These are phyloP conservation scores for Lateolabrax maculatus DNA, from an alignment of 2,797 vertebrate genomes.

Conservation along the genomic window DNA sequence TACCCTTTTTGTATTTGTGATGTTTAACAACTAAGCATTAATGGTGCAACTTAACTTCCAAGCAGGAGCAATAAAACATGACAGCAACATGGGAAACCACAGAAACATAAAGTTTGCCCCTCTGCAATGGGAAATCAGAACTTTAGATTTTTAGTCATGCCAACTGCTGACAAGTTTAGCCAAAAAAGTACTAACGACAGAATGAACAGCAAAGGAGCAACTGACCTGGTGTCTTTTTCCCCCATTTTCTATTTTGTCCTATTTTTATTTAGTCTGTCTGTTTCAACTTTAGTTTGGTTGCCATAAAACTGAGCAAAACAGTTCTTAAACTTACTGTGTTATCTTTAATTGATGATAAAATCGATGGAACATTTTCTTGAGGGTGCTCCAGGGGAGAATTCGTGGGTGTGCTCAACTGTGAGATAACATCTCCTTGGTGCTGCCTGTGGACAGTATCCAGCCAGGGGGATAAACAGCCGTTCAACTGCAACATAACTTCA, in stretches of 20 bases:
- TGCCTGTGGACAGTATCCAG: slow-evolving; percentile 47
- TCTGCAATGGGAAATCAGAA: slow-evolving; percentile 8
- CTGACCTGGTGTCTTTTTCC: not conserved
- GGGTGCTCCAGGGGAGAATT: slow-evolving; percentile 5
- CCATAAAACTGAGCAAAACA: slow-evolving; percentile 17
- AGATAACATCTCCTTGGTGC: slow-evolving; percentile 28
- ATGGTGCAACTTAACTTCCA: not conserved
- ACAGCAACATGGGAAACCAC: slow-evolving; percentile 23
- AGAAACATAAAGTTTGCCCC: slow-evolving; percentile 4
- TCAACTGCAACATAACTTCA: slow-evolving; percentile 41
- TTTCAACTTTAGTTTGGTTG: not conserved
- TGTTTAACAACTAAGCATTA: slow-evolving; percentile 13
- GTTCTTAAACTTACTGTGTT: slow-evolving; percentile 19
- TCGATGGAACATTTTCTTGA: slow-evolving; percentile 9
- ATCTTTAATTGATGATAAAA: slow-evolving; percentile 51
- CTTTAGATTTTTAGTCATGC: slow-evolving; percentile 7
- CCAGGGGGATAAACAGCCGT: slow-evolving; percentile 52
- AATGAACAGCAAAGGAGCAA: slow-evolving; percentile 4
- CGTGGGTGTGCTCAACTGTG: slow-evolving; percentile 30
- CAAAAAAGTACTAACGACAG: not conserved
- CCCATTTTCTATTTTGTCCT: not conserved
- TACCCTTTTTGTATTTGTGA: slow-evolving; percentile 1
- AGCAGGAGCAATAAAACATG: not conserved
- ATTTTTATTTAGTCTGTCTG: too few species aligned
- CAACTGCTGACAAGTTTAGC: slow-evolving; percentile 27